Evolutionary conservation across 2,113 vertebrate genomes (phyloP).

Genomic region (Pluvianellus socialis): DNA sequence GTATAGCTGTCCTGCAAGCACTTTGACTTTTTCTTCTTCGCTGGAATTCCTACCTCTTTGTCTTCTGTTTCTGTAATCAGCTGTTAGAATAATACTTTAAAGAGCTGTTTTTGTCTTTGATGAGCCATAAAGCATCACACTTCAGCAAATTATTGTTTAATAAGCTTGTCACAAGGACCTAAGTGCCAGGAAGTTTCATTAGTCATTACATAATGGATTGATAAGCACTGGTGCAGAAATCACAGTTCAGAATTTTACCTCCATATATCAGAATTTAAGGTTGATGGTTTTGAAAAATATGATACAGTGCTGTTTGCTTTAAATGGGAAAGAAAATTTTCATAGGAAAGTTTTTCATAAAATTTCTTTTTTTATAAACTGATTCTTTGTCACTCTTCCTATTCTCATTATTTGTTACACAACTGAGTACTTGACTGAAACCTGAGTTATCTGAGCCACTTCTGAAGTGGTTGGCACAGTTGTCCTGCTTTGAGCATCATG

Average conservation of each 20-base stretch:
- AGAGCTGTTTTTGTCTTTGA: slow-evolving; percentile 7
- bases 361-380: neutral
- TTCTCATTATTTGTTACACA: neutral
- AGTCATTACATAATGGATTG: neutral
- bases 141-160: slow-evolving; percentile 34
- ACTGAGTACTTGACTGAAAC: slow-evolving; percentile 4
- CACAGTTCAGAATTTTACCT: neutral
- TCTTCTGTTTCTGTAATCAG: neutral
- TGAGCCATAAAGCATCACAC: neutral
- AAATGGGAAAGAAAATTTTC: neutral
- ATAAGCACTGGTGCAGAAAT: slow-evolving; percentile 9
- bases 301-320: neutral
- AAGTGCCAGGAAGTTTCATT: slow-evolving; percentile 12
- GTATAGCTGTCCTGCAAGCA: neutral
- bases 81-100: neutral
- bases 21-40: neutral
- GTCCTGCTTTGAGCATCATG: neutral
- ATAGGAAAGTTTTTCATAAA: neutral
- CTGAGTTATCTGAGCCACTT: neutral
- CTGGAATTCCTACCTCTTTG: neutral
- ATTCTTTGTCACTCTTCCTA: neutral
- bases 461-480: neutral
- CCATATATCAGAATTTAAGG: neutral
- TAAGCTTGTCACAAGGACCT: neutral
- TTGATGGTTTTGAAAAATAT: neutral